Conservation (phyloP, 2,797 vertebrate genomes). For the Enteromius treurensis region DNA sequence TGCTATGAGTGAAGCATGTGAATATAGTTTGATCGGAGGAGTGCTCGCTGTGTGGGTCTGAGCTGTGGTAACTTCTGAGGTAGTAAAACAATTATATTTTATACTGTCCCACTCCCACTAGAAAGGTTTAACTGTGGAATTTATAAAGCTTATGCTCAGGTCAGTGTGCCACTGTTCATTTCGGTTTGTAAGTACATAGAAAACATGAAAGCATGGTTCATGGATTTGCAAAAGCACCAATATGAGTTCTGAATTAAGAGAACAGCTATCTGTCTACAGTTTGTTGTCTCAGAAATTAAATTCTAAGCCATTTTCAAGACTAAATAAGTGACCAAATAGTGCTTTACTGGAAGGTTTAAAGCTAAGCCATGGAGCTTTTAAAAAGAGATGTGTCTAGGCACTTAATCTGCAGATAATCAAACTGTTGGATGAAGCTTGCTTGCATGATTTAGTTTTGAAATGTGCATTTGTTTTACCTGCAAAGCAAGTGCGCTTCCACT, state of each 20-base stretch:
- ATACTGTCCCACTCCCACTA: constrained; percentile 3
- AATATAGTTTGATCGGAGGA: constrained; percentile 17
- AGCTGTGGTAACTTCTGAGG: constrained; percentile 42
- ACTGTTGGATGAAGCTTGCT: constrained; percentile 1
- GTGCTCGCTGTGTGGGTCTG: constrained; percentile 31
- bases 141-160: constrained; percentile 16
- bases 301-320: constrained; percentile 18
- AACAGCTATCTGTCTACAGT: constrained; percentile 31
- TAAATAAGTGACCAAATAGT: background rate
- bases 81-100: constrained; percentile 41
- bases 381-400: constrained; percentile 18
- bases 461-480: constrained; percentile 21
- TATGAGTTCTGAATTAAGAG: constrained; percentile 17
- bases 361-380: background rate
- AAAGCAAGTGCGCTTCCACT: constrained; percentile 10
- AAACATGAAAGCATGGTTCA: constrained; percentile 8
- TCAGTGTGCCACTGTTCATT: constrained; percentile 4
- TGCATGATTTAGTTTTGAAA: constrained; percentile 19
- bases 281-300: background rate
- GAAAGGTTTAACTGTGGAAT: constrained; percentile 23
- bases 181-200: constrained; percentile 15
- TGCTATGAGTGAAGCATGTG: background rate
- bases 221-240: constrained; percentile 36
- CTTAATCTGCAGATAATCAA: constrained; percentile 42
- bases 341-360: constrained; percentile 27